These are phyloP conservation scores for Magallana ariakensis DNA, from an alignment of 1,140 invertebrate genomes.

Conservation along the genomic window DNA sequence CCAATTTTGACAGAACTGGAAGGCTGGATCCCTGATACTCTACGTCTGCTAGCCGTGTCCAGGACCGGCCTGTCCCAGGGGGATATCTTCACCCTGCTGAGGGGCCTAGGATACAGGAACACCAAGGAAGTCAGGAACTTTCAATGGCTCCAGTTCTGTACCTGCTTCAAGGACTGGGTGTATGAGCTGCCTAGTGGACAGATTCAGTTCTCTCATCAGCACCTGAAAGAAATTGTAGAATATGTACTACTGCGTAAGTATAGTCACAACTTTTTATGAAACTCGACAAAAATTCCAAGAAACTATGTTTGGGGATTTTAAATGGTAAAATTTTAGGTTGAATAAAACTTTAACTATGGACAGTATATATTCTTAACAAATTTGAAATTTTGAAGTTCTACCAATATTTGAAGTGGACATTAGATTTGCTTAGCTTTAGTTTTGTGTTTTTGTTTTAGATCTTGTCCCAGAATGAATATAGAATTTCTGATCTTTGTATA, in stretches of 20 bases:
- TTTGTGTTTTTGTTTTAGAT: slow-evolving; percentile 26
- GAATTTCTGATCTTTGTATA: slow-evolving; percentile 20
- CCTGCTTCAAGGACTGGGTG: slow-evolving; percentile 66
- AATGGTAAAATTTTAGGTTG: too few species aligned
- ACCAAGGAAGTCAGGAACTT: slow-evolving; percentile 68
- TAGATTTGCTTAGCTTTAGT: slow-evolving; percentile 1
- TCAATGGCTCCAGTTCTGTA: slow-evolving; percentile 75
- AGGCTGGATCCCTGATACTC: slow-evolving; percentile 77
- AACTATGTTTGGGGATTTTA: not conserved
- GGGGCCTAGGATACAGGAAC: slow-evolving; percentile 72
- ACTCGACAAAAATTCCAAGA: not conserved
- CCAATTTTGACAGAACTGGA: slow-evolving; percentile 63
- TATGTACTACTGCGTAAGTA: slow-evolving; percentile 76
- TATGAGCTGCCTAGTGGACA: slow-evolving; percentile 72
- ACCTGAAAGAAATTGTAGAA: slow-evolving; percentile 76
- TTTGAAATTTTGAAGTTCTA: too few species aligned
- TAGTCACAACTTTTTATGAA: too few species aligned
- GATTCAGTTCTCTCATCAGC: slow-evolving; percentile 73
- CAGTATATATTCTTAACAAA: too few species aligned
- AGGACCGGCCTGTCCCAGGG: slow-evolving; percentile 70
- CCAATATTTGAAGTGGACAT: not conserved
- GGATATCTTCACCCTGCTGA: slow-evolving; percentile 71
- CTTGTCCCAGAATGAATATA: slow-evolving; percentile 5
- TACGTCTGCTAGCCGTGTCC: slow-evolving; percentile 75
- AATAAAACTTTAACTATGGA: too few species aligned